A percentile compares a stretch with the other conserved stretches of the same genome.
phyloP scores from a whole-genome alignment of 2,797 vertebrate species.

The Vultur gryphus region DNA sequence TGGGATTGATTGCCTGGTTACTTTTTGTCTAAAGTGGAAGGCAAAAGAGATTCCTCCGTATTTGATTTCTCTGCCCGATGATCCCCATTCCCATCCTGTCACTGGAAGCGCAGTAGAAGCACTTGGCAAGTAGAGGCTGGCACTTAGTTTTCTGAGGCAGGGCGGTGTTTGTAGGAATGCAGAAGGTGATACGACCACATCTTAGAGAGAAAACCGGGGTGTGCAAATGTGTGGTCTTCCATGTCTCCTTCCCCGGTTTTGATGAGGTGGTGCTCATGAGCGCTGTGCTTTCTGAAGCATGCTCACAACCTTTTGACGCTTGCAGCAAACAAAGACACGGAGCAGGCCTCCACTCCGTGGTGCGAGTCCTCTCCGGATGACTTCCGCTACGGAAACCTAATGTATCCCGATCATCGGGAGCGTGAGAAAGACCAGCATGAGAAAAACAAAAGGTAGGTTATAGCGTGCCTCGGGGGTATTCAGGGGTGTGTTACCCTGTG shows the following conservation, averaged over 20 bases:
- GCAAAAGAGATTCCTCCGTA: neutral
- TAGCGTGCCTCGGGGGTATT: fast-evolving
- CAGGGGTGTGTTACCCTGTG: neutral
- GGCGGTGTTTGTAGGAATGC: neutral
- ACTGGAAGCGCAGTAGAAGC: neutral
- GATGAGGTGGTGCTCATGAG: neutral
- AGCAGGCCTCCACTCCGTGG: constrained; percentile 83
- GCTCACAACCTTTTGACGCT: neutral
- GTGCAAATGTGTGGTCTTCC: neutral
- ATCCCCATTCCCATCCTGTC: neutral
- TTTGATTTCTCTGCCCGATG: neutral
- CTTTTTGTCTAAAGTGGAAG: neutral
- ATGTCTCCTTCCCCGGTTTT: neutral
- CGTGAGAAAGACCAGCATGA: constrained; percentile 93
- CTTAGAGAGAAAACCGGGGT: neutral
- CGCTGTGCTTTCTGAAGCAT: neutral
- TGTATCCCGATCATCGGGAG: constrained; percentile 85
- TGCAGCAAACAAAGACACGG: constrained; percentile 81
- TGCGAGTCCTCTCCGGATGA: constrained; percentile 91
- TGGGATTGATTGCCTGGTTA: neutral
- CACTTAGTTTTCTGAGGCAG: neutral
- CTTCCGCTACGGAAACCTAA: constrained; percentile 83
- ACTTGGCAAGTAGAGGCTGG: neutral
- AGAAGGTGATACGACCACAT: too few species aligned
- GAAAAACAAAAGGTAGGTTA: constrained; percentile 89